phyloP scores from a whole-genome alignment of 2,797 vertebrate species.

The Acanthurus tractus region DNA sequence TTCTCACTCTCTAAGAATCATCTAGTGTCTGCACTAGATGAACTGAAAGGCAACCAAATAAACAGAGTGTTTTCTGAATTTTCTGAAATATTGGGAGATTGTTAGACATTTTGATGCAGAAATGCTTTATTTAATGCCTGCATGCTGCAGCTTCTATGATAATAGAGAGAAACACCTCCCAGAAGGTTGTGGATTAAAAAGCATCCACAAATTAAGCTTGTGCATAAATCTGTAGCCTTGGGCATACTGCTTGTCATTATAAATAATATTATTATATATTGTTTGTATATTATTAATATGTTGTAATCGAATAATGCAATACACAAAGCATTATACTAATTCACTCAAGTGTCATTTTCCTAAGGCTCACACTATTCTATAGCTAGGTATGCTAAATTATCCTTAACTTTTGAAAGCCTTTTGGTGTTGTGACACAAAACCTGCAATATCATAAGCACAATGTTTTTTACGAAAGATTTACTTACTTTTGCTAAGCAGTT shows the following conservation, averaged over 20 bases:
- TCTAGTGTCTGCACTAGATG: too few relatives aligned
- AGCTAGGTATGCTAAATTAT: not conserved
- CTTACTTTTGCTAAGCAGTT: constrained; percentile 5
- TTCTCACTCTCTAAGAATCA: too few relatives aligned
- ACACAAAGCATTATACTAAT: not conserved
- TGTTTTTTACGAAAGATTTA: not conserved
- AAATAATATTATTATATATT: not conserved
- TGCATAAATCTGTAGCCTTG: not conserved
- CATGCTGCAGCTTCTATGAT: not conserved
- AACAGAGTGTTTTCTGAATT: too few relatives aligned
- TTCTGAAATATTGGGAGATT: too few relatives aligned
- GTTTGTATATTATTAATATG: not conserved
- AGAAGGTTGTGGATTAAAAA: not conserved
- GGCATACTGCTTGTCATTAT: not conserved
- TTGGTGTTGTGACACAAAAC: not conserved
- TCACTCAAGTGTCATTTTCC: not conserved
- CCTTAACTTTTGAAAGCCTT: not conserved
- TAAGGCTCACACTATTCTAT: not conserved
- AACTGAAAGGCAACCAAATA: too few relatives aligned
- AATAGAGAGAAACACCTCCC: not conserved
- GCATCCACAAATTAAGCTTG: not conserved
- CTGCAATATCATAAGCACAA: not conserved
- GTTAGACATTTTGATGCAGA: too few relatives aligned
- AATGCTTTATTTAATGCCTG: not conserved
- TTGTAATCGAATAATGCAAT: too few relatives aligned